These are phyloP conservation scores for Eristalinus aeneus DNA, from an alignment of 2,888 invertebrate genomes.

Conservation along the genomic window DNA sequence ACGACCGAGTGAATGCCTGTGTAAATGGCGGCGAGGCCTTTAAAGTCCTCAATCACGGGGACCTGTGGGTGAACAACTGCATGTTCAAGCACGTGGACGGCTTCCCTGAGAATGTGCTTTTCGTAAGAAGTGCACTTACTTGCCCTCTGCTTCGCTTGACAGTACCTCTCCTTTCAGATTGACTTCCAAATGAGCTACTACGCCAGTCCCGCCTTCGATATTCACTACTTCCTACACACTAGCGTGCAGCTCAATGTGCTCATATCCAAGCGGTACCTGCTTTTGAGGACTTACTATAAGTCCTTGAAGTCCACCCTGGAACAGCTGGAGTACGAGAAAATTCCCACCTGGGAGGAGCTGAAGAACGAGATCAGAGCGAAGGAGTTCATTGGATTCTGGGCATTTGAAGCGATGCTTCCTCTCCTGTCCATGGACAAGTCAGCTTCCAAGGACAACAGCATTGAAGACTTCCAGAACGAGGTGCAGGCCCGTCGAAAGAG, in stretches of 20 bases:
- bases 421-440: slow-evolving; percentile 65
- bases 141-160: background rate
- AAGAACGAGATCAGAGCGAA: slow-evolving; percentile 59
- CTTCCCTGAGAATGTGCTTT: slow-evolving; percentile 76
- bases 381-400: slow-evolving; percentile 70
- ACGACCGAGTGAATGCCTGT: slow-evolving; percentile 23
- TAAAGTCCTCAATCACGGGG: slow-evolving; percentile 80
- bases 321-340: slow-evolving; percentile 40
- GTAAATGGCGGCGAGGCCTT: slow-evolving; percentile 71
- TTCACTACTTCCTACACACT: slow-evolving; percentile 71
- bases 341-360: slow-evolving; percentile 65
- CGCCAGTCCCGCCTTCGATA: slow-evolving; percentile 67
- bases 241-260: slow-evolving; percentile 61
- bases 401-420: slow-evolving; percentile 69
- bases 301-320: slow-evolving; percentile 55
- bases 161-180: slow-evolving; percentile 45
- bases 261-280: slow-evolving; percentile 47
- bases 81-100: slow-evolving; percentile 77
- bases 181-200: slow-evolving; percentile 69
- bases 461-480: slow-evolving; percentile 59
- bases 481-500: slow-evolving; percentile 41
- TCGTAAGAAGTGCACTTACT: slow-evolving; percentile 73
- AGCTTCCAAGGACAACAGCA: slow-evolving; percentile 53
- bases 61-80: slow-evolving; percentile 80
- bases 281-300: slow-evolving; percentile 53